phyloP scores from a whole-genome alignment of 2,113 vertebrate genomes.

The Silurus asotus region DNA sequence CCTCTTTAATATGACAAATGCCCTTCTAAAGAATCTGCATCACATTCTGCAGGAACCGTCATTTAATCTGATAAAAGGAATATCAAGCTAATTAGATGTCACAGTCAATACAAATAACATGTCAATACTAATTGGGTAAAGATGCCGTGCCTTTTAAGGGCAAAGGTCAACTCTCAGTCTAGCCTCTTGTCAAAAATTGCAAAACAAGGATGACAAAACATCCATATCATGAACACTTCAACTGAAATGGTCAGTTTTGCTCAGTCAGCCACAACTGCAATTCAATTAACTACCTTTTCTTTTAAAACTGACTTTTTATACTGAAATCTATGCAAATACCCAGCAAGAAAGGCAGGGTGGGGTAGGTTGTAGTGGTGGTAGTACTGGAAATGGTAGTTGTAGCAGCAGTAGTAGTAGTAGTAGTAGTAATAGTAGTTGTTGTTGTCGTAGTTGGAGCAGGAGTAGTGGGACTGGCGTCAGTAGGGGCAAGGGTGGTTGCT shows the following conservation, averaged over 20 bases:
- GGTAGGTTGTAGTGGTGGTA: conserved; percentile 54
- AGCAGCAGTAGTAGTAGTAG: conserved; percentile 40
- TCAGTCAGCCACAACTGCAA: neutral
- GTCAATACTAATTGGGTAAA: conserved; percentile 35
- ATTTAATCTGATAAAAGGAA: conserved; percentile 35
- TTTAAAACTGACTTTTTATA: conserved; percentile 27
- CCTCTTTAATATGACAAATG: neutral
- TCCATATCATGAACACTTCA: conserved; percentile 26
- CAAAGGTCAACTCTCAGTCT: conserved; percentile 26
- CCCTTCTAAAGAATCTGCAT: neutral
- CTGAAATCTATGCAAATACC: conserved; percentile 65
- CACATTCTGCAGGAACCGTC: conserved; percentile 12
- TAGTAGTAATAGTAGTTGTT: conserved; percentile 55
- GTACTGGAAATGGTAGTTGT: conserved; percentile 57
- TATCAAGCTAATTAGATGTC: conserved; percentile 7
- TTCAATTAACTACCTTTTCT: conserved; percentile 17
- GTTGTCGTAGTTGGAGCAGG: conserved; percentile 54
- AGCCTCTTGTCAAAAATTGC: conserved; percentile 26
- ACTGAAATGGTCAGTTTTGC: neutral
- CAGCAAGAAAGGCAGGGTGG: conserved; percentile 71
- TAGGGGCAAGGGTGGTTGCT: conserved; percentile 52
- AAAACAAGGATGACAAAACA: conserved; percentile 22
- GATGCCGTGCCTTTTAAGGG: neutral
- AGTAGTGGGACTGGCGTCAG: conserved; percentile 50
- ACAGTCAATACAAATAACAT: conserved; percentile 19